These are phyloP conservation scores for Microtus pennsylvanicus DNA, from an alignment of 2,113 vertebrate species.

Conservation along the genomic window DNA sequence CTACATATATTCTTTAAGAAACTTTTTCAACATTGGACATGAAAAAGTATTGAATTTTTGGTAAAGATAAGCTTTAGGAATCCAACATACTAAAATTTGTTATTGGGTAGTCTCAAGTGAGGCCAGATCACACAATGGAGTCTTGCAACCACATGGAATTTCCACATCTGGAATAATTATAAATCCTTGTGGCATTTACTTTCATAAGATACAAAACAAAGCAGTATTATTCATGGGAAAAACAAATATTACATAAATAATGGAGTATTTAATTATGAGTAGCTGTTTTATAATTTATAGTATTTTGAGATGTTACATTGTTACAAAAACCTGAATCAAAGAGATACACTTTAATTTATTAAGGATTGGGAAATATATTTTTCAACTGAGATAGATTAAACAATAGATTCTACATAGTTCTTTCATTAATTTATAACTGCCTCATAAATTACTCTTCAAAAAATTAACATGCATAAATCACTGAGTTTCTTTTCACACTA, in stretches of 20 bases:
- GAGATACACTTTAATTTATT: background rate
- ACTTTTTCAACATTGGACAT: background rate
- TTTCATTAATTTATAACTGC: conserved; percentile 5
- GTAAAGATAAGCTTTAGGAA: background rate
- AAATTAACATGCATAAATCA: conserved; percentile 17
- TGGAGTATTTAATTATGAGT: conserved; percentile 15
- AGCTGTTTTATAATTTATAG: conserved; percentile 10
- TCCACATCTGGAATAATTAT: background rate
- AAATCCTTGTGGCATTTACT: background rate
- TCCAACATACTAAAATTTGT: background rate
- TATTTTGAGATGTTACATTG: conserved; percentile 30
- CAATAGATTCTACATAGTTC: background rate
- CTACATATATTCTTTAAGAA: conserved; percentile 5
- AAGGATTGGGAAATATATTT: background rate
- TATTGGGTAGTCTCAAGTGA: conserved; percentile 43
- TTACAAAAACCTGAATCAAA: background rate
- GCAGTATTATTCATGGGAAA: background rate
- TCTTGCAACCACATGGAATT: background rate
- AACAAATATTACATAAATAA: background rate
- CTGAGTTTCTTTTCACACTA: background rate
- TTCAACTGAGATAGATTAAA: background rate
- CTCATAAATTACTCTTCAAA: conserved; percentile 2
- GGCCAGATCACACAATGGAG: background rate
- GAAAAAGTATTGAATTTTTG: background rate
- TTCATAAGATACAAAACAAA: background rate